A percentile compares a stretch with the other conserved stretches of the same genome.
Conservation (phyloP, 2,888 invertebrate genomes). For the Drosophila seclusa region DNA sequence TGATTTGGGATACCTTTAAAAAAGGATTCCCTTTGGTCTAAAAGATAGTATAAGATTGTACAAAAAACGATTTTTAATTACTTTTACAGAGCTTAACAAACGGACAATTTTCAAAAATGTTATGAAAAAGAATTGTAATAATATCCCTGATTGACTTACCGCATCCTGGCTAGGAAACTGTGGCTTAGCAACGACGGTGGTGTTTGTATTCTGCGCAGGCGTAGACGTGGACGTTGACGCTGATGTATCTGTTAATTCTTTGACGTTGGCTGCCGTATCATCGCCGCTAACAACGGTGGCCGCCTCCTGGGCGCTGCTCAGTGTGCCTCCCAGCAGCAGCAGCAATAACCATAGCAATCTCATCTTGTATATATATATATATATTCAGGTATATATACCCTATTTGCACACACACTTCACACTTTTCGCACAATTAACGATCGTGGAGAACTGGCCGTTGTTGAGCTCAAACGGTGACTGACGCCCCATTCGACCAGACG, state of each 20-base stretch:
- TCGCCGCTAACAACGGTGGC: slow-evolving; percentile 19
- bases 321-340: slow-evolving; percentile 41
- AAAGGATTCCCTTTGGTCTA: neutral
- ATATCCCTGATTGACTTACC: slow-evolving; percentile 30
- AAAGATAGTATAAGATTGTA: neutral
- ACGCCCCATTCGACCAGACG: slow-evolving; percentile 46
- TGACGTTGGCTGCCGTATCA: slow-evolving; percentile 19
- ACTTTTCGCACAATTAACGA: neutral
- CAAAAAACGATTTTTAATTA: too few species aligned
- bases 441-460: slow-evolving; percentile 42
- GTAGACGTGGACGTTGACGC: neutral
- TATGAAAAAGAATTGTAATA: neutral
- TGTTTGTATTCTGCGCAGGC: neutral
- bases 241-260: slow-evolving; percentile 8
- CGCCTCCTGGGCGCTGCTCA: slow-evolving; percentile 41
- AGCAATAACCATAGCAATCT: slow-evolving; percentile 42
- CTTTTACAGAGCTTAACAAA: neutral
- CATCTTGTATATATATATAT: slow-evolving; percentile 40
- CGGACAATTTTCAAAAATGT: neutral
- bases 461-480: slow-evolving; percentile 65
- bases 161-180: slow-evolving; percentile 29
- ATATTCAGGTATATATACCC: neutral
- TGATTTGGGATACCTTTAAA: neutral
- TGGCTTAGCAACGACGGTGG: neutral
- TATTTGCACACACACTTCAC: slow-evolving; percentile 10